Percentiles rank a stretch among this genome's conserved stretches.
Conservation (phyloP, 2,797 vertebrate species). For the Brachymystax lenok region DNA sequence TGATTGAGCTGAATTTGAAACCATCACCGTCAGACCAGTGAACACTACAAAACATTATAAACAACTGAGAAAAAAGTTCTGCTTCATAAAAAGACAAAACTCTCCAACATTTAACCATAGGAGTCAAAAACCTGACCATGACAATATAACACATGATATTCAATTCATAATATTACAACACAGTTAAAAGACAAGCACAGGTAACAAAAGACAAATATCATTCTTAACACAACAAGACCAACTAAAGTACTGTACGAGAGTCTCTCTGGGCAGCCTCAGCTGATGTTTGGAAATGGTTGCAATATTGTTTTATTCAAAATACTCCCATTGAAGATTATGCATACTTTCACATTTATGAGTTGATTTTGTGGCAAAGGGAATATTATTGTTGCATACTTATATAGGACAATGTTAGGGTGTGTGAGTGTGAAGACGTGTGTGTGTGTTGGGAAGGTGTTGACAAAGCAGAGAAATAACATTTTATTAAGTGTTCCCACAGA, state of each 20-base stretch:
- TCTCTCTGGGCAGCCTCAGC: background rate
- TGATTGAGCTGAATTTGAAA: background rate
- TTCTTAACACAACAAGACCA: background rate
- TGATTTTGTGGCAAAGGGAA: background rate
- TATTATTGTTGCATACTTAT: background rate
- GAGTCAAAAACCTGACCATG: background rate
- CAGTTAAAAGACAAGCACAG: background rate
- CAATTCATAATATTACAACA: background rate
- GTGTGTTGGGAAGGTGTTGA: background rate
- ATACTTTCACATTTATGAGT: background rate
- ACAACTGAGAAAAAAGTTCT: background rate
- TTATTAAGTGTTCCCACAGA: background rate
- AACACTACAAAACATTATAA: background rate
- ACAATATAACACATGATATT: background rate
- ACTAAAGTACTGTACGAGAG: background rate
- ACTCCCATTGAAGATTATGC: background rate
- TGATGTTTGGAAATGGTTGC: background rate
- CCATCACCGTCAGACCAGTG: background rate
- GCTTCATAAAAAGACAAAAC: background rate
- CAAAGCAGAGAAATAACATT: background rate
- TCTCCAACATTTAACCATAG: background rate
- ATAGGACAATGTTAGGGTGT: conserved; percentile 17
- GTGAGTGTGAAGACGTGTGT: conserved; percentile 14
- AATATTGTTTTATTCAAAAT: background rate
- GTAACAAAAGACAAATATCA: background rate